phyloP scores from a whole-genome alignment of 2,888 invertebrate genomes.

The Eulithis testata region DNA sequence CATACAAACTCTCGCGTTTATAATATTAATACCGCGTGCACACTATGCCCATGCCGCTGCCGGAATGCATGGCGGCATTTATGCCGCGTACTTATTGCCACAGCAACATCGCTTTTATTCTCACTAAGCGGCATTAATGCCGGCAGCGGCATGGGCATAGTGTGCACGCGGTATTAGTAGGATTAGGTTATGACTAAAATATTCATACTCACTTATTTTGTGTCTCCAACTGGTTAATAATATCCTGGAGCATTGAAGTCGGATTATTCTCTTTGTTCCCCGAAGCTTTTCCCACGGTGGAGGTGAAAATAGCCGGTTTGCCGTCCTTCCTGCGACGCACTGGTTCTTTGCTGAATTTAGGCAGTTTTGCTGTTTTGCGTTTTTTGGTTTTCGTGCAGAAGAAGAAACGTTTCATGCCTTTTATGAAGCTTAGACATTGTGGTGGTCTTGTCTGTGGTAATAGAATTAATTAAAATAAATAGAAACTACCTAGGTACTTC shows the following conservation, averaged over 20 bases:
- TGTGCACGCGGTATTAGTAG: too few species aligned
- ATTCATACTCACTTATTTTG: conserved; percentile 81
- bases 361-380: conserved; percentile 55
- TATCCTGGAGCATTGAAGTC: conserved; percentile 86
- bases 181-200: too few species aligned
- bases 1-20: too few species aligned
- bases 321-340: conserved; percentile 52
- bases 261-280: conserved; percentile 79
- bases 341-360: conserved; percentile 53
- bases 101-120: too few species aligned
- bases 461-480: too few species aligned
- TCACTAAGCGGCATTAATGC: too few species aligned
- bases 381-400: conserved; percentile 77
- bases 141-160: too few species aligned
- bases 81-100: too few species aligned
- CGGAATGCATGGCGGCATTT: too few species aligned
- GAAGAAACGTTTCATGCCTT: conserved; percentile 74
- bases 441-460: conserved; percentile 64
- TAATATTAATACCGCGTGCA: too few species aligned
- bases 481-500: too few species aligned
- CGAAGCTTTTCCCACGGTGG: conserved; percentile 77
- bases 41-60: too few species aligned
- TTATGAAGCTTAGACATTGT: conserved; percentile 75
- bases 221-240: conserved; percentile 88
- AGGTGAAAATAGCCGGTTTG: conserved; percentile 72